Evolutionary conservation across 2,888 invertebrate genomes (phyloP).

Genomic region (Ormyrus thymus): DNA sequence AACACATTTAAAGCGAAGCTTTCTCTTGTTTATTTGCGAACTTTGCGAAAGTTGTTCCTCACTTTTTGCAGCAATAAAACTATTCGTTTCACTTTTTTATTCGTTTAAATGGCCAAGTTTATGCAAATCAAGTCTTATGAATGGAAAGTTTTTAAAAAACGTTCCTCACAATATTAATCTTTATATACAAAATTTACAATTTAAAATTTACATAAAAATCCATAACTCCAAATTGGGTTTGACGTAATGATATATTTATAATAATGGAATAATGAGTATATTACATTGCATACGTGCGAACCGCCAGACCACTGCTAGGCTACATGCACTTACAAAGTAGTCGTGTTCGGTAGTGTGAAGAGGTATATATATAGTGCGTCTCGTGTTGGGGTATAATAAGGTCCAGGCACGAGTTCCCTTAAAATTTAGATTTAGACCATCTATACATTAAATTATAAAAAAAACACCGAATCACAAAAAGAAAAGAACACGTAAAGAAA

Average conservation of each 20-base stretch:
- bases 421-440: constrained; percentile 14
- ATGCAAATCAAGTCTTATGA: too few species aligned
- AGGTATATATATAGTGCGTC: constrained; percentile 13
- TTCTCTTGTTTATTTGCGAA: neutral
- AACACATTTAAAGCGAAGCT: constrained; percentile 19
- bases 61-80: neutral
- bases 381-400: constrained; percentile 11
- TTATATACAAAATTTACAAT: constrained; percentile 15
- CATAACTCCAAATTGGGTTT: neutral
- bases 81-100: neutral
- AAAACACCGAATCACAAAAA: constrained; percentile 35
- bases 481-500: constrained; percentile 23
- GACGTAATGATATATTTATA: constrained; percentile 6
- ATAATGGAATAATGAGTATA: neutral
- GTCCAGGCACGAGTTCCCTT: constrained; percentile 52
- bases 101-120: too few species aligned
- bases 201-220: neutral
- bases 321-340: constrained; percentile 27
- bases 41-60: neutral
- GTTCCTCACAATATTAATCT: neutral
- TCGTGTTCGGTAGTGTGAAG: neutral
- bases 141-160: neutral
- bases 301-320: constrained; percentile 3
- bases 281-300: constrained; percentile 25
- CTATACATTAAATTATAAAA: constrained; percentile 40